These are phyloP conservation scores for Plotosus lineatus DNA, from an alignment of 2,113 vertebrate species.

Conservation along the genomic window DNA sequence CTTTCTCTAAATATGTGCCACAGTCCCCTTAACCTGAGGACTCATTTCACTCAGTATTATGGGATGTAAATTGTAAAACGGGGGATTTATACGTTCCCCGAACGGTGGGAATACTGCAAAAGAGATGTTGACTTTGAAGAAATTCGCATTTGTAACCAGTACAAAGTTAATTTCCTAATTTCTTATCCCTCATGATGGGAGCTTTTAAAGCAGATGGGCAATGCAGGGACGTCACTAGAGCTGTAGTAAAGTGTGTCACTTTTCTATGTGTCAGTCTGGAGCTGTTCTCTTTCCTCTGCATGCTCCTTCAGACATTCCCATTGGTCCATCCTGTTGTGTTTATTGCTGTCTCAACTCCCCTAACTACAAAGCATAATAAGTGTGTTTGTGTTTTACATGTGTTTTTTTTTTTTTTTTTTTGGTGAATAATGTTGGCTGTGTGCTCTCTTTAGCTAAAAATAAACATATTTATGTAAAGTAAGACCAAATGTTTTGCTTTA, in stretches of 20 bases:
- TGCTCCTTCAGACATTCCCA: conserved; percentile 56
- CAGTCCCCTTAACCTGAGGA: conserved; percentile 21
- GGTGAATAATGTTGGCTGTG: conserved; percentile 12
- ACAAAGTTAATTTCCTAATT: background rate
- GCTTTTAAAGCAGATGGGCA: background rate
- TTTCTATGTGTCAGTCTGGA: conserved; percentile 74
- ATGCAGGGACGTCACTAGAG: conserved; percentile 1
- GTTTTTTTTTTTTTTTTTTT: too few species aligned
- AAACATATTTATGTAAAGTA: background rate
- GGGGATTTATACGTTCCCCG: background rate
- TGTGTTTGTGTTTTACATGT: conserved; percentile 21
- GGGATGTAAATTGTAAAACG: conserved; percentile 20
- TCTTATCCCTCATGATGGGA: background rate
- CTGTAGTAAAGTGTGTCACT: conserved; percentile 59
- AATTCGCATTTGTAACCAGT: background rate
- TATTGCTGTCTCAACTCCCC: conserved; percentile 60
- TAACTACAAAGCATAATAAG: conserved; percentile 32
- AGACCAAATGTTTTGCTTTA: background rate
- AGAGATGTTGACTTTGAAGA: background rate
- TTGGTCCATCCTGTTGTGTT: conserved; percentile 61
- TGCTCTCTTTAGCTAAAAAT: background rate
- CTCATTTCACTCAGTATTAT: conserved; percentile 7
- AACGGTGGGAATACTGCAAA: background rate
- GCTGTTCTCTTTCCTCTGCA: conserved; percentile 74
- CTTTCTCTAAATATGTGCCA: background rate